Base-by-base conservation (phyloP, 1,140 invertebrate genomes). In the Heliothis virescens region DNA sequence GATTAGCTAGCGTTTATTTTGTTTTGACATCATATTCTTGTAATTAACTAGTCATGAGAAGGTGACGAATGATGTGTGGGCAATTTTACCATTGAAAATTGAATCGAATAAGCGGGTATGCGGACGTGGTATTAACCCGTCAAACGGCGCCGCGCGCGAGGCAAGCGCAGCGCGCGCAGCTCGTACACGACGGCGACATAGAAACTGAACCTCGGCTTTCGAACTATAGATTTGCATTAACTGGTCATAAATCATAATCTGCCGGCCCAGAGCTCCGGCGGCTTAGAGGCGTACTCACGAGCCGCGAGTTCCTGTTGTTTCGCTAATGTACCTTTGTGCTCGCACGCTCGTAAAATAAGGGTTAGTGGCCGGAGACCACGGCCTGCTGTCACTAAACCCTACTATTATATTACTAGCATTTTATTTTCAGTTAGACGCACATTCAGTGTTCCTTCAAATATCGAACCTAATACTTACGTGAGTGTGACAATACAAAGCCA, bases 231-330 rank as follows among this genome's bases (percentile, higher is more conserved):
- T 91, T 92, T 90, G 87, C 90, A 90, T 90, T 88, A 88, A 87
- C 85, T 83, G 83, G 73, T 87, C 89, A 86, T 92, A 90, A 92
- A 92, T 92, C 89, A 92, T 89, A 90, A 90, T 87, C 83, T 67
- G 71, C 48, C 48, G 79, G 69, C 79, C 55, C 47, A 72, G 65
- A 67, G 79, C 73, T 83, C 80, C 71, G 29, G 47, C 53, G 60
- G 76, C 53, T 82, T 79, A 86, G 82, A 85, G 82, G 82, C 85
- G 84, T 83, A 82, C 82, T 82, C 71, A 79, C 82, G 79, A 86
- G 82, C 84, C 85, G 79, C 83, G 72, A 88, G 87, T 91, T 90
- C 90, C 87, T 88, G 88, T 90, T 91, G 88, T 90, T 87, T 81
- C 81, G 74, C 82, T 90, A 92, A 90, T 92, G 90, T 82, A 89